Conservation (phyloP, 2,797 vertebrate species). For the Bovichtus diacanthus region DNA sequence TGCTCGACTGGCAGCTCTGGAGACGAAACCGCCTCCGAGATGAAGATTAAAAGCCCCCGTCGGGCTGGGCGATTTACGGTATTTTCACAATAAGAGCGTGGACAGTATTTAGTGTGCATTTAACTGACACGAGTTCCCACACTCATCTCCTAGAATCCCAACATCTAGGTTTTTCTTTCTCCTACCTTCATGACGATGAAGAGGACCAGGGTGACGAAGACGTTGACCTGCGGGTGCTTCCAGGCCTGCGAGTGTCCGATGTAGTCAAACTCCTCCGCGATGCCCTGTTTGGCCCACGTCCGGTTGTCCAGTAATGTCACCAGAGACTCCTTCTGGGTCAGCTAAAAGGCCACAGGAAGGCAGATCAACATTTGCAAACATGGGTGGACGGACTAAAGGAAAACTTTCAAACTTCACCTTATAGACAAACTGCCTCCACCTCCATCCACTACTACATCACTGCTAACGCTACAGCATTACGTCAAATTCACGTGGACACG, state of each 20-base stretch:
- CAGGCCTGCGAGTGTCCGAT: slow-evolving; percentile 90
- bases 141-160: background rate
- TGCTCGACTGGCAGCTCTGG: no score
- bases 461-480: no score
- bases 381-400: no score
- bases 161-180: background rate
- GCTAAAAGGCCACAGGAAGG: slow-evolving; percentile 78
- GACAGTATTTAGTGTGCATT: background rate
- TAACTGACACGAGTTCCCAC: no score
- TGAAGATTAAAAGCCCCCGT: background rate
- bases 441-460: no score
- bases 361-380: background rate
- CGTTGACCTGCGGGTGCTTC: slow-evolving; percentile 92
- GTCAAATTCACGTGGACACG: no score
- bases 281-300: slow-evolving; percentile 93
- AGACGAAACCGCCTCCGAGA: background rate
- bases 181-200: slow-evolving; percentile 97
- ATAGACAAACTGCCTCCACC: no score
- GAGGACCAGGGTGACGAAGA: slow-evolving; percentile 93
- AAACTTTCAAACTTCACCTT: no score
- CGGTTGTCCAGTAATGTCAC: slow-evolving; percentile 95
- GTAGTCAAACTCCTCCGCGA: slow-evolving; percentile 91
- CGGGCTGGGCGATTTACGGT: background rate
- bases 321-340: slow-evolving; percentile 95
- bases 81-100: background rate